Conservation (phyloP, 1,140 invertebrate genomes). For the Drosophila kepulauana region DNA sequence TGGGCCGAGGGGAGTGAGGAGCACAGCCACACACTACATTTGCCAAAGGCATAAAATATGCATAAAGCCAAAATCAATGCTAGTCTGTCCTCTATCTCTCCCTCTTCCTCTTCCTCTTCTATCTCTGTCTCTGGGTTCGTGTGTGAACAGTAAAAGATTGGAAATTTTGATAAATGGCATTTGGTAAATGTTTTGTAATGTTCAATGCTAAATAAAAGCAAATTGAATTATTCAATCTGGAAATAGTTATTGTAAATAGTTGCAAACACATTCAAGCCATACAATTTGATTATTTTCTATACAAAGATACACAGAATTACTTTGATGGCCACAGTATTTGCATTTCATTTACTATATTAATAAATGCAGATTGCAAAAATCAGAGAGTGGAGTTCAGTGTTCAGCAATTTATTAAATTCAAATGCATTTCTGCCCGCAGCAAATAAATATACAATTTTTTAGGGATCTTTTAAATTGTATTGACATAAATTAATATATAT, state of each 20-base stretch:
- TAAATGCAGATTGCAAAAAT: too few relatives aligned
- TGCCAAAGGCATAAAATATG: constrained; percentile 43
- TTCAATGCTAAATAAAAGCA: constrained; percentile 64
- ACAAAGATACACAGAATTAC: background rate
- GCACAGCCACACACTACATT: constrained; percentile 17
- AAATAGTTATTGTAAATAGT: constrained; percentile 21
- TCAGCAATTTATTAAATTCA: too few relatives aligned
- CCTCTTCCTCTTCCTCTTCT: too few relatives aligned
- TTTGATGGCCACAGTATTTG: background rate
- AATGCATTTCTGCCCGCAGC: too few relatives aligned
- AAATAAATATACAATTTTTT: too few relatives aligned
- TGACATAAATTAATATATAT: too few relatives aligned
- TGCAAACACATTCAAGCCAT: background rate
- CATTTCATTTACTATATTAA: background rate
- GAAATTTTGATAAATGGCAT: constrained; percentile 68
- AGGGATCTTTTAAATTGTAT: too few relatives aligned
- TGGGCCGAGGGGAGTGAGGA: background rate
- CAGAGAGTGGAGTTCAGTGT: too few relatives aligned
- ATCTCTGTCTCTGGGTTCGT: background rate
- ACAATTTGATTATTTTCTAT: background rate
- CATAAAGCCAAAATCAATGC: constrained; percentile 64
- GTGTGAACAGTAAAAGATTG: constrained; percentile 53
- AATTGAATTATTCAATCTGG: constrained; percentile 68
- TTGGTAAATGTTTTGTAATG: constrained; percentile 67
- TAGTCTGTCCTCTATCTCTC: constrained; percentile 2